phyloP scores from a whole-genome alignment of 2,888 invertebrate genomes.

The Cephus nigrinus region DNA sequence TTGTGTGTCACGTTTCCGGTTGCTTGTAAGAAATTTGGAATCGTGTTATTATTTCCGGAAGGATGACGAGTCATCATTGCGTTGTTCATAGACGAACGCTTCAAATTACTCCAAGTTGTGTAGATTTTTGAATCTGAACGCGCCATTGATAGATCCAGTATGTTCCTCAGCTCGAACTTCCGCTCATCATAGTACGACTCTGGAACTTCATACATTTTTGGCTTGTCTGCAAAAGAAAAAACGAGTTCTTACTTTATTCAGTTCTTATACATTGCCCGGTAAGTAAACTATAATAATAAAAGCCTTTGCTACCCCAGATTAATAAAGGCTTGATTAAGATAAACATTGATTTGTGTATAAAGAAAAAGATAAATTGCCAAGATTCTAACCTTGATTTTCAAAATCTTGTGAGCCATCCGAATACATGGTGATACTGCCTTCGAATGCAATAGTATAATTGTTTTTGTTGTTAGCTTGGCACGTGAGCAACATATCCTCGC shows the following conservation, averaged over 20 bases:
- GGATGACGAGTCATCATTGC: constrained; percentile 74
- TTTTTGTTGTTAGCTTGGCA: constrained; percentile 91
- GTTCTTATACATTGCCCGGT: background rate
- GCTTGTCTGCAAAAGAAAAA: constrained; percentile 52
- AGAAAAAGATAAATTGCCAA: background rate
- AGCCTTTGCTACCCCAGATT: background rate
- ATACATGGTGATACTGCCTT: constrained; percentile 86
- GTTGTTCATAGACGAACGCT: constrained; percentile 72
- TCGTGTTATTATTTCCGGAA: constrained; percentile 80
- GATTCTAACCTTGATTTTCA: constrained; percentile 55
- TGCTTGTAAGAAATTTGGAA: constrained; percentile 56
- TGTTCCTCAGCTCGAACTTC: constrained; percentile 53
- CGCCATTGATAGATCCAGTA: constrained; percentile 82
- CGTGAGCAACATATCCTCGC: constrained; percentile 90
- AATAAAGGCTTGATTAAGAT: background rate
- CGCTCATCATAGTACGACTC: constrained; percentile 54
- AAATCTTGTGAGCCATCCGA: constrained; percentile 74
- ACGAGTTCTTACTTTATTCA: background rate
- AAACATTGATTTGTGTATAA: constrained; percentile 56
- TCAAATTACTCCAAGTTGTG: constrained; percentile 90
- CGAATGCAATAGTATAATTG: constrained; percentile 95
- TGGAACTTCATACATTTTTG: constrained; percentile 54
- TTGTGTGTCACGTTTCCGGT: constrained; percentile 38
- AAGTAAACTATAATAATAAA: background rate
- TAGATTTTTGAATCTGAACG: constrained; percentile 85